phyloP scores from a whole-genome alignment of 2,113 vertebrate species.

The Verasper variegatus region DNA sequence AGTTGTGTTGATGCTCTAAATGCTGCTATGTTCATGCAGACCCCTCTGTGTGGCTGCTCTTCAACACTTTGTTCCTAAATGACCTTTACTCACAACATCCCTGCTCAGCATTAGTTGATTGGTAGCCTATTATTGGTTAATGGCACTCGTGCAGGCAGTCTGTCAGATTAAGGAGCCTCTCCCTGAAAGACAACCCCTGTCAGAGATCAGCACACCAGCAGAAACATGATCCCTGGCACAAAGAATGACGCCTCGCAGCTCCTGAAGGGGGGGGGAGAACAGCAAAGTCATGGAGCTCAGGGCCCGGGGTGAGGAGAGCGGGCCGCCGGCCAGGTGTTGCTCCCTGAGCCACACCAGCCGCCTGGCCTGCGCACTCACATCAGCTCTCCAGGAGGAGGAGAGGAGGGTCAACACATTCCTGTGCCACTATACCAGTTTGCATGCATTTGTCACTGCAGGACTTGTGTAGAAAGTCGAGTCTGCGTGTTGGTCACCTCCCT shows the following conservation, averaged over 20 bases:
- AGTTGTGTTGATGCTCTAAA: no score
- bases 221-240: conserved; percentile 63
- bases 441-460: not conserved
- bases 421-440: conserved; percentile 1
- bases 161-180: conserved; percentile 50
- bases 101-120: not conserved
- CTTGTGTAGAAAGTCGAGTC: no score
- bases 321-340: conserved; percentile 57
- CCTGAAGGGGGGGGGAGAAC: conserved; percentile 9
- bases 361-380: conserved; percentile 39
- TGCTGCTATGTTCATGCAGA: no score
- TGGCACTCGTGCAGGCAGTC: conserved; percentile 9
- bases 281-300: conserved; percentile 28
- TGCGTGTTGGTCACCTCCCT: conserved; percentile 8
- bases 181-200: conserved; percentile 58
- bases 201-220: conserved; percentile 58
- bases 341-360: conserved; percentile 32
- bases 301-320: conserved; percentile 9
- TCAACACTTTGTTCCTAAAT: no score
- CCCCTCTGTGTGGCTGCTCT: no score
- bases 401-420: not conserved
- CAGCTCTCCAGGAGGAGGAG: not conserved
- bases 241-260: conserved; percentile 36
- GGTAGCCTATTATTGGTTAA: not conserved
- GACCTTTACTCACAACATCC: not conserved